phyloP scores from a whole-genome alignment of 1,140 invertebrate species.

The Lucilia sericata region DNA sequence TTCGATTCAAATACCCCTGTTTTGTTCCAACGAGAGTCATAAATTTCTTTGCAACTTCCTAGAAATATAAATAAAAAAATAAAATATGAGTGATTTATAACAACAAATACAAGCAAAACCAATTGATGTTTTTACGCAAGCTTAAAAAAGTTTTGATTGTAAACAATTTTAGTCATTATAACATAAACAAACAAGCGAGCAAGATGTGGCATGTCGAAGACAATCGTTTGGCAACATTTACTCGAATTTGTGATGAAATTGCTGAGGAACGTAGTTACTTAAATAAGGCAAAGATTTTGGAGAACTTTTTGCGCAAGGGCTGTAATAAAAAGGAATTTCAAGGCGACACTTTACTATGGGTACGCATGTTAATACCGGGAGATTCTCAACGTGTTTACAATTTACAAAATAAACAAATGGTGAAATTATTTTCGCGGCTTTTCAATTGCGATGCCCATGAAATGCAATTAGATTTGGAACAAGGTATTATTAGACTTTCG shows the following conservation, averaged over 20 bases:
- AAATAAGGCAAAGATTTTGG: conserved; percentile 83
- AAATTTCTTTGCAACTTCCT: conserved; percentile 77
- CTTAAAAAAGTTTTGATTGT: neutral
- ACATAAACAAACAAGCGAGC: neutral
- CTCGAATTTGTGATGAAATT: conserved; percentile 81
- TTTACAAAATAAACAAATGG: conserved; percentile 89
- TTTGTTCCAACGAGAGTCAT: conserved; percentile 83
- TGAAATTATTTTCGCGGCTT: conserved; percentile 89
- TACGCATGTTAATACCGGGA: conserved; percentile 85
- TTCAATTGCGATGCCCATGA: conserved; percentile 79
- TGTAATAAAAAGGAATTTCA: conserved; percentile 73
- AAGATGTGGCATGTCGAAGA: conserved; percentile 70
- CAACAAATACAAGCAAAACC: neutral
- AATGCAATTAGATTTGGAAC: conserved; percentile 88
- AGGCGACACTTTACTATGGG: conserved; percentile 85
- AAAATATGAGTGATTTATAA: neutral
- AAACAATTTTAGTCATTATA: neutral
- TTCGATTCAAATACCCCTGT: conserved; percentile 85
- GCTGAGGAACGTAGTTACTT: conserved; percentile 82
- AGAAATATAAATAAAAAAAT: conserved; percentile 54
- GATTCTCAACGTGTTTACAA: conserved; percentile 89
- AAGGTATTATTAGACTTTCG: conserved; percentile 62
- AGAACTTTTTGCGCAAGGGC: conserved; percentile 70
- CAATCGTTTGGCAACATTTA: conserved; percentile 83
- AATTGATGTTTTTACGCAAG: conserved; percentile 23